Percentiles rank a stretch among this genome's conserved stretches.
These are phyloP conservation scores for Silvanus unidentatus DNA, from an alignment of 2,888 invertebrate genomes.

Conservation along the genomic window DNA sequence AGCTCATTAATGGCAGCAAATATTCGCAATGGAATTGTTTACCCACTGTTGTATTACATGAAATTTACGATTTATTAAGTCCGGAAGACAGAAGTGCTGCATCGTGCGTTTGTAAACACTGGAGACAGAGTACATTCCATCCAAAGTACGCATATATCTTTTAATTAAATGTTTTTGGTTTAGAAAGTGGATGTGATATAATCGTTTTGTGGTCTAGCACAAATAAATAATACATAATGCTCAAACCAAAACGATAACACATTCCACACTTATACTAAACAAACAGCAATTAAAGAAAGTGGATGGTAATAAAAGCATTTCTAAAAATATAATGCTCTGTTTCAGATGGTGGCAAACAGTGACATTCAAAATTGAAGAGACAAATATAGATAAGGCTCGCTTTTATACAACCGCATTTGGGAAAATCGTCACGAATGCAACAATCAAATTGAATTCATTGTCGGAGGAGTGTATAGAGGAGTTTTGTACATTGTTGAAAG, in stretches of 20 bases:
- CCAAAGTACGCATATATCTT: constrained; percentile 41
- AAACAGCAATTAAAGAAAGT: neutral
- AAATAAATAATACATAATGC: too few relatives aligned
- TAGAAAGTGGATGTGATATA: too few relatives aligned
- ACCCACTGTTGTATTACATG: constrained; percentile 41
- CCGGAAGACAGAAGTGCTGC: constrained; percentile 41
- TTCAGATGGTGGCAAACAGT: constrained; percentile 43
- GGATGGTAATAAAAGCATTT: too few relatives aligned
- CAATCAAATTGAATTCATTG: constrained; percentile 39
- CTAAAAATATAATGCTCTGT: constrained; percentile 8
- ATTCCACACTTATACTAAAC: neutral
- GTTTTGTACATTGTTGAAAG: constrained; percentile 39
- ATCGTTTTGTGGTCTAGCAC: too few relatives aligned
- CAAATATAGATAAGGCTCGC: constrained; percentile 35
- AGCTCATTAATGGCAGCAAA: neutral
- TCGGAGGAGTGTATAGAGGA: constrained; percentile 39
- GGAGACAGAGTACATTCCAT: constrained; percentile 43
- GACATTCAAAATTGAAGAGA: constrained; percentile 38
- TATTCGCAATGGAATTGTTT: constrained; percentile 39
- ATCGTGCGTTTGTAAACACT: constrained; percentile 42
- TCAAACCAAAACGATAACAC: too few relatives aligned
- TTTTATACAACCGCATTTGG: constrained; percentile 39
- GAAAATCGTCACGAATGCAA: constrained; percentile 37
- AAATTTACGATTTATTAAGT: constrained; percentile 40
- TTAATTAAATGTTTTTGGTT: too few relatives aligned